Evolutionary conservation across 2,113 vertebrate species (phyloP).

Genomic region (Mus spicilegus): DNA sequence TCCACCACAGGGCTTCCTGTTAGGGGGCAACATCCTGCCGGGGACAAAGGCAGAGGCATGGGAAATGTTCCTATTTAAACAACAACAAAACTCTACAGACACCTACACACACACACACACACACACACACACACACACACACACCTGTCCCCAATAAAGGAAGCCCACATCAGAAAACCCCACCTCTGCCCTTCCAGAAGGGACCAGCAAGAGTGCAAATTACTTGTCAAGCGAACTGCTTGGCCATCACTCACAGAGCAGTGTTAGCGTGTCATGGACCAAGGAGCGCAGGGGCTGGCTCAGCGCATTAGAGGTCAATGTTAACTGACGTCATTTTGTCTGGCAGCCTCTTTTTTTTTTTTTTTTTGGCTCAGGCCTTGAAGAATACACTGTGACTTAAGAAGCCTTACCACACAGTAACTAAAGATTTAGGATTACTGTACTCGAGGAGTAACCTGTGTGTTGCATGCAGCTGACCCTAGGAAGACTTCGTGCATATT

Average conservation of each 20-base stretch:
- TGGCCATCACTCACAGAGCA: conserved; percentile 84
- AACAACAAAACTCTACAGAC: neutral
- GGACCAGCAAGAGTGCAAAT: conserved; percentile 74
- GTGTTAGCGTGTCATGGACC: conserved; percentile 92
- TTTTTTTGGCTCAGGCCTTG: conserved; percentile 85
- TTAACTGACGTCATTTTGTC: conserved; percentile 86
- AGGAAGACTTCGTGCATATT: conserved; percentile 86
- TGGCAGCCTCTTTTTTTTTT: conserved; percentile 77
- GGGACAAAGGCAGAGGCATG: neutral
- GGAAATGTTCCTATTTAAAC: conserved; percentile 39
- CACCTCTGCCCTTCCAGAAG: conserved; percentile 72
- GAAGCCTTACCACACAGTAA: conserved; percentile 91
- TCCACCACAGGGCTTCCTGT: conserved; percentile 61
- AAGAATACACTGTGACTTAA: conserved; percentile 94
- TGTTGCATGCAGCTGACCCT: conserved; percentile 96
- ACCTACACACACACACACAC: neutral
- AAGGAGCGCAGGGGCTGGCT: conserved; percentile 85
- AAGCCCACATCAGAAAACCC: neutral
- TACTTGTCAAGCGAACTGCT: conserved; percentile 84
- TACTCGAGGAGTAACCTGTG: conserved; percentile 87
- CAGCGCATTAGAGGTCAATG: conserved; percentile 87
- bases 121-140: neutral
- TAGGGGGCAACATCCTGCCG: conserved; percentile 61
- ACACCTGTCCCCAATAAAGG: neutral
- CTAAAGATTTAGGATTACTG: conserved; percentile 88